Base-by-base conservation (phyloP, 2,888 invertebrate genomes). In the Dilophus febrilis region DNA sequence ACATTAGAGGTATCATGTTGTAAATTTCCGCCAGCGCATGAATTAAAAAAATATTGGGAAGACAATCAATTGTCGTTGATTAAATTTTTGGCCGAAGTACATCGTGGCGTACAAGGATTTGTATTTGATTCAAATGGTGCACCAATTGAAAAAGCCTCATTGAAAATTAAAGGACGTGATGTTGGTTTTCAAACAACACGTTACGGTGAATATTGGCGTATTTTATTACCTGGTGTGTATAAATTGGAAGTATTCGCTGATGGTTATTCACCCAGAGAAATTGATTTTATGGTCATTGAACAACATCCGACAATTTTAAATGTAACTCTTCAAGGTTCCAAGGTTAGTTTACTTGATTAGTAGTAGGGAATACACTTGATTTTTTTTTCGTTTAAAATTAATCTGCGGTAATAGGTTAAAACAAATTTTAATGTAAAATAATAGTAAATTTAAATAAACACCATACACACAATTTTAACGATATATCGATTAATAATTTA, bases 181-280 rank as follows among this genome's bases (percentile, higher is more conserved):
- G 82, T 88, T 49, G 75, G 77, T 38, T 87, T 88, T 59, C 80
- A 79, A 57, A 82, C 83, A 38, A 86, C 87, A 8, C 79, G 82
- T 56, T 78, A 83, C 57, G 92, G 92, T n/a, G 92, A 94, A 61
- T 94, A 84, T 65, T 94, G 90, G 91, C 74, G 90, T 53, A 77
- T 94, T 44, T 64, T 94, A 17, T 62, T 91, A 44, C 91, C 92
- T 2, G 91, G 91, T 47, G 68, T 72, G 39, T 92, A 92, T 61
- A 77, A 76, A 50, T 64, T 91, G 12, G 80, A 86, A 69, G 90
- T 88, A 12, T 78, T 79, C 52, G 86, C 84, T 26, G 85, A 86
- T 52, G 85, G 86, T 31, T 88, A 76, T 56, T 67, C 79, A 32
- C 85, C 88, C 1, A 73, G 77, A 50, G 86, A 88, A 59, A 68